A percentile compares a stretch with the other conserved stretches of the same genome.
Conservation (phyloP, 2,888 invertebrate species). For the Agrotis clavis region DNA sequence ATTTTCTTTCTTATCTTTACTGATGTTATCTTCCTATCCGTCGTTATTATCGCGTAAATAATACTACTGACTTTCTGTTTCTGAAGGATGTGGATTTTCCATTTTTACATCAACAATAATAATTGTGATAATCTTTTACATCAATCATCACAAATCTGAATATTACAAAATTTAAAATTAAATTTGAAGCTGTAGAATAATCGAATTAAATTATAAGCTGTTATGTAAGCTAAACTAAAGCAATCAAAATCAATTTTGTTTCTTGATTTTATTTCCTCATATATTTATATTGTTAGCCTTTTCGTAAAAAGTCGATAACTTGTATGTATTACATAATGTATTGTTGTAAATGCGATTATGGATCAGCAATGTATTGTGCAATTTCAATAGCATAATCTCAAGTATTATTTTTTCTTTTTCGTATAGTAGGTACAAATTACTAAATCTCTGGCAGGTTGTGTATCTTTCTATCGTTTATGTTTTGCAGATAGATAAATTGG, state of each 20-base stretch:
- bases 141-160: neutral
- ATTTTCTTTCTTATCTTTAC: constrained; percentile 43
- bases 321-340: constrained; percentile 53
- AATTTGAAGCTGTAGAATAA: constrained; percentile 19
- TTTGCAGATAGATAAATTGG: neutral
- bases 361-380: constrained; percentile 18
- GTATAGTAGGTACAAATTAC: neutral
- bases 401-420: constrained; percentile 1
- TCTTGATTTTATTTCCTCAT: constrained; percentile 28
- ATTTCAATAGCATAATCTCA: constrained; percentile 4
- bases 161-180: constrained; percentile 16
- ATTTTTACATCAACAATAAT: constrained; percentile 15
- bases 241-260: constrained; percentile 45
- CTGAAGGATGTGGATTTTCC: constrained; percentile 10
- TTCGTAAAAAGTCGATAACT: constrained; percentile 46
- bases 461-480: neutral
- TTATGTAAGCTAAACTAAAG: constrained; percentile 52
- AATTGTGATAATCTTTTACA: neutral
- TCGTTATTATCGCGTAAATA: constrained; percentile 37
- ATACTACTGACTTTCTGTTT: constrained; percentile 43
- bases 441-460: neutral
- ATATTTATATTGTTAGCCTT: constrained; percentile 50
- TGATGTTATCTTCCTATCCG: constrained; percentile 54
- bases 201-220: constrained; percentile 26
- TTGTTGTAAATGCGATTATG: constrained; percentile 25